These are phyloP conservation scores for Onychorhynchus coronatus DNA, from an alignment of 2,113 vertebrate genomes.

Conservation along the genomic window DNA sequence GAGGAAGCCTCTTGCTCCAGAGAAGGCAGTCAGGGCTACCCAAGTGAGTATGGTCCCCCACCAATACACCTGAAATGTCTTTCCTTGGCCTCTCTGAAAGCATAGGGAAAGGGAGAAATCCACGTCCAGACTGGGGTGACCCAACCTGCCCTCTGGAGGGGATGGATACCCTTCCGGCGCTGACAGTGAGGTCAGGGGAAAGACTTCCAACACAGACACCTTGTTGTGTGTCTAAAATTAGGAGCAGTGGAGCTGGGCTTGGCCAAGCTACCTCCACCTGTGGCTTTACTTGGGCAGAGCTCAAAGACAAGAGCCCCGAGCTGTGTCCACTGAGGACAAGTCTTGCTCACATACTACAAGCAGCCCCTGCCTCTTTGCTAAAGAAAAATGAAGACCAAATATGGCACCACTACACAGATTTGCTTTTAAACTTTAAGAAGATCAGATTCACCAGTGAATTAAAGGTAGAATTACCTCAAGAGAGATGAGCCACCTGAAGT, in stretches of 20 bases:
- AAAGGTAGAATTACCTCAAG: background rate
- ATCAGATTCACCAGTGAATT: background rate
- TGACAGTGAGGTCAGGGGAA: background rate
- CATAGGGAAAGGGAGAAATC: background rate
- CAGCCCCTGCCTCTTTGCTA: background rate
- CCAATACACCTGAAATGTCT: background rate
- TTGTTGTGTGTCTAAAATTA: background rate
- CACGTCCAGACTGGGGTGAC: background rate
- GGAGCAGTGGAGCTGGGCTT: background rate
- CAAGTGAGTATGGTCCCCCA: background rate
- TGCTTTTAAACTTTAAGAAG: background rate
- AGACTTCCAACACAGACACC: no score
- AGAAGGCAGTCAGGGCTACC: background rate
- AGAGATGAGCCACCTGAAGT: background rate
- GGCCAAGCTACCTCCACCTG: background rate
- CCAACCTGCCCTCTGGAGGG: background rate
- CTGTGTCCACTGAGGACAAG: background rate
- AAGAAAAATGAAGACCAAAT: background rate
- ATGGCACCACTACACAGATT: background rate
- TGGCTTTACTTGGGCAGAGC: background rate
- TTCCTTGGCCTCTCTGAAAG: background rate
- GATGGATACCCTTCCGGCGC: background rate
- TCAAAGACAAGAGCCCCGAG: background rate
- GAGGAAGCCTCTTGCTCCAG: background rate
- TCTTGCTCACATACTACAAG: background rate